Percentiles rank a stretch among this genome's conserved stretches.
Conservation (phyloP, 2,797 vertebrate genomes). For the Danio tinwini region DNA sequence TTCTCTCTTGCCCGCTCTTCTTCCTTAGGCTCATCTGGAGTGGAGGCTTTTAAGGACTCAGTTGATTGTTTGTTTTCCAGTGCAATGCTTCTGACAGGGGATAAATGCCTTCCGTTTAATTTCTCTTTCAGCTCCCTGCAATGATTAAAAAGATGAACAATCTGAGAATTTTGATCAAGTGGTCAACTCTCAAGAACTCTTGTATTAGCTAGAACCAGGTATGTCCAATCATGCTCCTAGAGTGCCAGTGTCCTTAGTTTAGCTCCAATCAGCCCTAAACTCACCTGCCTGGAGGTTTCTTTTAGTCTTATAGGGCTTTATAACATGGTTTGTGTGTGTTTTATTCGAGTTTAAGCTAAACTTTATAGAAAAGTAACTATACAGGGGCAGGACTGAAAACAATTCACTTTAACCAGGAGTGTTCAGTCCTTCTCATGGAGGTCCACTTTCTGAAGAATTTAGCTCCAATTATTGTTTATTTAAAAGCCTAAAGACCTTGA, state of each 20-base stretch:
- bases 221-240: background rate
- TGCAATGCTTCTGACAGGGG: constrained; percentile 42
- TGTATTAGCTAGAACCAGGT: background rate
- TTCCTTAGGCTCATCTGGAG: constrained; percentile 48
- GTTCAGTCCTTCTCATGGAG: no score
- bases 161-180: background rate
- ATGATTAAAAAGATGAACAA: constrained; percentile 17
- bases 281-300: background rate
- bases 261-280: background rate
- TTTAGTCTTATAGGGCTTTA: background rate
- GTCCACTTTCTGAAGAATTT: no score
- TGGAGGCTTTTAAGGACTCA: constrained; percentile 31
- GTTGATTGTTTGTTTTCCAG: constrained; percentile 49
- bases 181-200: background rate
- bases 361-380: background rate
- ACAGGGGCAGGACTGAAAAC: background rate
- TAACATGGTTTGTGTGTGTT: background rate
- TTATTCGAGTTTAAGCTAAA: background rate
- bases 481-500: no score
- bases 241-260: background rate
- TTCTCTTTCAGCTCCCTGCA: constrained; percentile 45
- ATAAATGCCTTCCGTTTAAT: constrained; percentile 37
- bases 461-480: no score
- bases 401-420: background rate
- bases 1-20: constrained; percentile 45